These are phyloP conservation scores for Dendropsophus ebraccatus DNA, from an alignment of 2,113 vertebrate species.

Conservation along the genomic window DNA sequence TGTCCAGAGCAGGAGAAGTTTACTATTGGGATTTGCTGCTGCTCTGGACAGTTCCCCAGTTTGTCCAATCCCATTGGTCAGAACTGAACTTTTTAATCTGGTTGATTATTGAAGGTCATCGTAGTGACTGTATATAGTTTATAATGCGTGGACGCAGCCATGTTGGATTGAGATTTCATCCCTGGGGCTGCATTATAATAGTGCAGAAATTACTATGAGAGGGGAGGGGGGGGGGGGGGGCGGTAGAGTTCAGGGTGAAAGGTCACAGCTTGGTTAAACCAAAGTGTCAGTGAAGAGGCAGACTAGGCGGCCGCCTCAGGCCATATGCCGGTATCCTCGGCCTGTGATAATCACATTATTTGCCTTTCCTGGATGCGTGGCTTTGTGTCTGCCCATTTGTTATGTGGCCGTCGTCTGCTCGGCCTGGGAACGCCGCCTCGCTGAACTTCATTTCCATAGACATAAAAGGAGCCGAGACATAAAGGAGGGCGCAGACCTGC, in stretches of 20 bases:
- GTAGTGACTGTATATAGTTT: background rate
- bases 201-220: background rate
- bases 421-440: slow-evolving; percentile 24
- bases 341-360: slow-evolving; percentile 28
- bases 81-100: too few relatives aligned
- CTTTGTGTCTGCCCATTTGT: slow-evolving; percentile 5
- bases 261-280: background rate
- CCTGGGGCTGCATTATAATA: background rate
- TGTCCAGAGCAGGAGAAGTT: too few relatives aligned
- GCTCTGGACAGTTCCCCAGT: too few relatives aligned
- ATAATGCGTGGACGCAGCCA: background rate
- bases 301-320: background rate
- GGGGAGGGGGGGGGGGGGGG: too few relatives aligned
- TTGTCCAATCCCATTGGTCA: too few relatives aligned
- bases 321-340: background rate
- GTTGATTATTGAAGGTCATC: too few relatives aligned
- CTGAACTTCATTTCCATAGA: slow-evolving; percentile 36
- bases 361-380: background rate
- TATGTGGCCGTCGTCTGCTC: background rate
- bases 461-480: slow-evolving; percentile 36
- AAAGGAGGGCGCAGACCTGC: slow-evolving; percentile 8
- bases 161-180: background rate
- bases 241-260: background rate
- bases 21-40: too few relatives aligned
- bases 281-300: background rate